A percentile compares a stretch with the other conserved stretches of the same genome.
These are phyloP conservation scores for Corbicula japonica DNA, from an alignment of 2,888 invertebrate species.

Conservation along the genomic window DNA sequence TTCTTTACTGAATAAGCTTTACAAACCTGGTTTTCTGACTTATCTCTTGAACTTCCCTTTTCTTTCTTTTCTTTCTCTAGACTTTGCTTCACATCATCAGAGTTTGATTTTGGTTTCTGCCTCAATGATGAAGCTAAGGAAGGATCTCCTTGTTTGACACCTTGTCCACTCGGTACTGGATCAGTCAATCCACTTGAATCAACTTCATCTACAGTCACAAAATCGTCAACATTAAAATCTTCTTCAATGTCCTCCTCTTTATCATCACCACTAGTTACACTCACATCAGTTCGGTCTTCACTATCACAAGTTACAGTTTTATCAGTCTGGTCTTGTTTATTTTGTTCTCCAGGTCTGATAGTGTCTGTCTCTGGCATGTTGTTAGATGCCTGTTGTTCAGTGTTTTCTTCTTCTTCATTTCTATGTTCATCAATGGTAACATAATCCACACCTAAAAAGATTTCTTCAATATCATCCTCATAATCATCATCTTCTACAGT, in stretches of 20 bases:
- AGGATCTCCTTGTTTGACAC: no score
- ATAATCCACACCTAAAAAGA: slow-evolving; percentile 41
- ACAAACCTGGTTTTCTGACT: slow-evolving; percentile 28
- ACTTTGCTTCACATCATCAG: no score
- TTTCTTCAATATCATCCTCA: slow-evolving; percentile 32
- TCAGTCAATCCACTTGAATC: slow-evolving; percentile 13
- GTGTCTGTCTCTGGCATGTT: no score
- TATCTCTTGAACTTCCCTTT: slow-evolving; percentile 26
- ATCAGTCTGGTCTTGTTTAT: background rate
- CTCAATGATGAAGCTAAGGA: no score
- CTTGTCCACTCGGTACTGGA: no score
- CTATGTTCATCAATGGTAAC: slow-evolving; percentile 43
- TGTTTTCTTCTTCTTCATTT: background rate
- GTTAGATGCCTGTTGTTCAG: background rate
- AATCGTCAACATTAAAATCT: slow-evolving; percentile 8
- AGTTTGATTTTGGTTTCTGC: no score
- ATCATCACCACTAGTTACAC: background rate
- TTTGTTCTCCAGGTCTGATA: no score
- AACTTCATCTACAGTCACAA: slow-evolving; percentile 30
- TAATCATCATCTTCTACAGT: slow-evolving; percentile 1
- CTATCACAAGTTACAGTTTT: background rate
- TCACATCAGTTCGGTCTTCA: background rate
- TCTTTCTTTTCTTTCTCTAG: no score
- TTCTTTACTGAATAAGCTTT: background rate
- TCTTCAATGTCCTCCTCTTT: background rate